Base-by-base conservation (phyloP, 2,888 invertebrate genomes). In the Epistrophe eligans region DNA sequence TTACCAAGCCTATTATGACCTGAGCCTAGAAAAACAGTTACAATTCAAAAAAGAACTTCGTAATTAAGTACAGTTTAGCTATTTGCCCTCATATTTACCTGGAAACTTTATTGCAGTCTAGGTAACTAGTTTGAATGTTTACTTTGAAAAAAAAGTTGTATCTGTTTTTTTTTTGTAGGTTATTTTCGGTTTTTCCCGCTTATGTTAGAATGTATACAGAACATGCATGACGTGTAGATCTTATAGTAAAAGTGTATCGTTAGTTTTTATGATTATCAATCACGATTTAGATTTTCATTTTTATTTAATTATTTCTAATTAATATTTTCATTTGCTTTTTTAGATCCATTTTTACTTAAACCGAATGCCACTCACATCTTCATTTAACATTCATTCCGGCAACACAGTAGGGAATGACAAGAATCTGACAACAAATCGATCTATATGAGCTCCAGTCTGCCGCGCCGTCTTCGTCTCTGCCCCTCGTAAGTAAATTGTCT, bases 331-430 rank as follows among this genome's bases (percentile, higher is more conserved):
- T 67, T 67, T 50, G 13, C 8, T 52, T 52, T 58, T 40, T 40
- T 48, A 15, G 32, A 43, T 45, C 19, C 0, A 11, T 52, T 45
- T 55, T 10, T 15, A 7, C 32, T 45, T 19, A 62, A 43, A n/a
- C 17, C 24, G 28, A 66, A 52, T 58, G 45, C 45, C 62, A 76
- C 50, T 55, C 60, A 55, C 74, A 74, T 67, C 43, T 55, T 45
- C 60, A 52, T 64, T 81, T 76, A 71, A 48, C 32, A 82, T 77
- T 76, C 76, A 71, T 80, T 72, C 76, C 76, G 76, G 71, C 79
- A 79, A 57, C 28, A 17, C 13, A 55, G 55, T 55, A 28, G 19
- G 19, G 28, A 70, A 70, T 8, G 70, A 55, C 70, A 70, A 40
- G 70, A 70, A 70, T 24, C 70, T 70, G 70, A 52, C 70, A 55